Evolutionary conservation across 1,140 invertebrate genomes (phyloP).

Genomic region (Riptortus pedestris): DNA sequence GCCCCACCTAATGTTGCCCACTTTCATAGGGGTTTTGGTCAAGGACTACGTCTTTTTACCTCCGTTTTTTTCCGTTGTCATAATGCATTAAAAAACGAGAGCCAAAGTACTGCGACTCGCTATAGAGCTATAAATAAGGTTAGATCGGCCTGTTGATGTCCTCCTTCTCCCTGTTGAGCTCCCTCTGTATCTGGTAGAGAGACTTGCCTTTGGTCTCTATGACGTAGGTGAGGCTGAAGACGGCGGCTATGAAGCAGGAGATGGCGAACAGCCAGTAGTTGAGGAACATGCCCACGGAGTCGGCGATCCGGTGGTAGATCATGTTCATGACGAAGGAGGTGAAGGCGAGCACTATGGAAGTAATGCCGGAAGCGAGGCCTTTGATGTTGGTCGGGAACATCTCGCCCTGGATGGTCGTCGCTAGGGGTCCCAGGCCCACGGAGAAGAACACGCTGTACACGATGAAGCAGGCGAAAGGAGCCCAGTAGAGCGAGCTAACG

Average conservation of each 20-base stretch:
- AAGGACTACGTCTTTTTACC: too few relatives aligned
- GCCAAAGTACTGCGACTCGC: too few relatives aligned
- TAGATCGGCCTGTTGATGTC: too few relatives aligned
- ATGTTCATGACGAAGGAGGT: slow-evolving; percentile 55
- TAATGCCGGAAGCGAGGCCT: slow-evolving; percentile 17
- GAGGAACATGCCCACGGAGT: slow-evolving; percentile 50
- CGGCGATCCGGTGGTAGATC: slow-evolving; percentile 50
- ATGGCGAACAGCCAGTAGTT: slow-evolving; percentile 69
- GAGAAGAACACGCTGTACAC: slow-evolving; percentile 11
- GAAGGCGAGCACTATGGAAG: slow-evolving; percentile 7
- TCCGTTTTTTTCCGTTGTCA: too few relatives aligned
- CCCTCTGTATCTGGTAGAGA: slow-evolving; percentile 56
- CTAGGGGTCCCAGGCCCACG: slow-evolving; percentile 7
- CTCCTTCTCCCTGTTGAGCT: slow-evolving; percentile 28
- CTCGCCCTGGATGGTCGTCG: slow-evolving; percentile 15
- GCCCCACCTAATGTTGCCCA: too few relatives aligned
- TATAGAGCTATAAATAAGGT: too few relatives aligned
- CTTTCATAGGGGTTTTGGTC: too few relatives aligned
- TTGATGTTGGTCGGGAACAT: slow-evolving; percentile 11
- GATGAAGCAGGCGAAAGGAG: slow-evolving; percentile 5
- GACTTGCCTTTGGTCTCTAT: slow-evolving; percentile 73
- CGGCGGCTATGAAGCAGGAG: slow-evolving; percentile 47
- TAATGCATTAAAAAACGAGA: too few relatives aligned
- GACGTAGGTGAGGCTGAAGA: slow-evolving; percentile 50
- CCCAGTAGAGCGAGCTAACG: slow-evolving; percentile 8